Percentiles rank a stretch among this genome's conserved stretches.
phyloP scores from a whole-genome alignment of 2,113 vertebrate genomes.

The Cyanoramphus novaezelandiae region DNA sequence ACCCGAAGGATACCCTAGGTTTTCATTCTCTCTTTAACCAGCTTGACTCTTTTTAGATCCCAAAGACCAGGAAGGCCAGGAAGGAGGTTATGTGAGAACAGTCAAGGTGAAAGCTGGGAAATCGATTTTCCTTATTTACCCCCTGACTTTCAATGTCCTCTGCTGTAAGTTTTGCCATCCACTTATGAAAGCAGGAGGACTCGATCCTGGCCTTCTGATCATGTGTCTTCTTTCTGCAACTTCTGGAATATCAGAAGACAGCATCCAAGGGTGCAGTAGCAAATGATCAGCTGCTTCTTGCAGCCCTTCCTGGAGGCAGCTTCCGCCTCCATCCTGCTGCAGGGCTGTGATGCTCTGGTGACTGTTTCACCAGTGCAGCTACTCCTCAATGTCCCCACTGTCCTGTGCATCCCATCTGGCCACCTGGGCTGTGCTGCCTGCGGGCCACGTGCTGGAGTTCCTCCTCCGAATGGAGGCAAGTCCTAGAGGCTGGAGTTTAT shows the following conservation, averaged over 20 bases:
- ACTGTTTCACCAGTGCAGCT: background rate
- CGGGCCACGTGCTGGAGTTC: background rate
- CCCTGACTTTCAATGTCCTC: background rate
- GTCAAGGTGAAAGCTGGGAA: background rate
- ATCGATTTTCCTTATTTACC: background rate
- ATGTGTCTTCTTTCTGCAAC: background rate
- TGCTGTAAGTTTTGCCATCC: background rate
- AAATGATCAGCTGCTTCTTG: background rate
- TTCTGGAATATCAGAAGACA: background rate
- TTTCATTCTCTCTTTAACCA: background rate
- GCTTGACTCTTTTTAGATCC: background rate
- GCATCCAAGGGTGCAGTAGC: background rate
- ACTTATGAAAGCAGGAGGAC: background rate
- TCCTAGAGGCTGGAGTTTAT: background rate
- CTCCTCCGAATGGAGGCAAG: background rate
- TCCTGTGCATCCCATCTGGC: background rate
- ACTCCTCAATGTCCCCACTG: background rate
- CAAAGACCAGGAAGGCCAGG: background rate
- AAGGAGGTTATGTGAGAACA: background rate
- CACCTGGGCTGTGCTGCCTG: background rate
- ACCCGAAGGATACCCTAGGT: rapidly evolving
- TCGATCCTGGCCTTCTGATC: background rate
- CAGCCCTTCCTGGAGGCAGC: background rate
- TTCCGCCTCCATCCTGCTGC: background rate
- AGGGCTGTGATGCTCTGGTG: background rate